A percentile compares a stretch with the other conserved stretches of the same genome.
These are phyloP conservation scores for Pedicia rivosa DNA, from an alignment of 2,888 invertebrate genomes.

Conservation along the genomic window DNA sequence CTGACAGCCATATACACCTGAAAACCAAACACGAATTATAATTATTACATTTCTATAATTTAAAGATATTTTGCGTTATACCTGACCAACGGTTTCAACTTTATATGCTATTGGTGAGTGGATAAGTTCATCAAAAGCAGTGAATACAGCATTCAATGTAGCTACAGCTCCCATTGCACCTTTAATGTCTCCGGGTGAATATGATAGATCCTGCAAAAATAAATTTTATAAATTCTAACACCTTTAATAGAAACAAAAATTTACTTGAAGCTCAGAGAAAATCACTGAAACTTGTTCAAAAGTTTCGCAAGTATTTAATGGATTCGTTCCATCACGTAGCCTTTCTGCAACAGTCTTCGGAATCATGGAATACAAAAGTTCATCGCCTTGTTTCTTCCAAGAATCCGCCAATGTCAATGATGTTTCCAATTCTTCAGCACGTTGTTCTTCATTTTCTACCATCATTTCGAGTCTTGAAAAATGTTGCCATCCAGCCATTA, in stretches of 20 bases:
- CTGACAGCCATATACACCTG: constrained; percentile 76
- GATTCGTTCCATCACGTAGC: constrained; percentile 56
- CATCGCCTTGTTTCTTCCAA: constrained; percentile 76
- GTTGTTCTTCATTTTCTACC: constrained; percentile 67
- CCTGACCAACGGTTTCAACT: constrained; percentile 87
- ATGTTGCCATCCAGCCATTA: constrained; percentile 73
- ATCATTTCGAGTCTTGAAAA: constrained; percentile 62
- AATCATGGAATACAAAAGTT: constrained; percentile 82
- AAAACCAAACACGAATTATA: constrained; percentile 2
- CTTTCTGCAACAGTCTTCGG: constrained; percentile 72
- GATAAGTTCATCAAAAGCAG: constrained; percentile 67
- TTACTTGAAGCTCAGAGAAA: constrained; percentile 25
- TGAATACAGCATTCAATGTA: constrained; percentile 74
- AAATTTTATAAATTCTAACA: background rate
- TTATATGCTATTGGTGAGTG: constrained; percentile 78
- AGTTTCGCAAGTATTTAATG: constrained; percentile 65
- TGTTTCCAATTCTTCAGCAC: constrained; percentile 61
- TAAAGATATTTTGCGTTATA: constrained; percentile 16
- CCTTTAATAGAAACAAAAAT: background rate
- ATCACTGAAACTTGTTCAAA: constrained; percentile 31
- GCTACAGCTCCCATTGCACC: constrained; percentile 66
- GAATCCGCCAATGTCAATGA: constrained; percentile 61
- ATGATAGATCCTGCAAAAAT: constrained; percentile 8
- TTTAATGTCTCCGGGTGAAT: constrained; percentile 19
- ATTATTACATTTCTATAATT: background rate